Conservation (phyloP, 2,888 invertebrate genomes). For the Chaetogeoica ovagalla region DNA sequence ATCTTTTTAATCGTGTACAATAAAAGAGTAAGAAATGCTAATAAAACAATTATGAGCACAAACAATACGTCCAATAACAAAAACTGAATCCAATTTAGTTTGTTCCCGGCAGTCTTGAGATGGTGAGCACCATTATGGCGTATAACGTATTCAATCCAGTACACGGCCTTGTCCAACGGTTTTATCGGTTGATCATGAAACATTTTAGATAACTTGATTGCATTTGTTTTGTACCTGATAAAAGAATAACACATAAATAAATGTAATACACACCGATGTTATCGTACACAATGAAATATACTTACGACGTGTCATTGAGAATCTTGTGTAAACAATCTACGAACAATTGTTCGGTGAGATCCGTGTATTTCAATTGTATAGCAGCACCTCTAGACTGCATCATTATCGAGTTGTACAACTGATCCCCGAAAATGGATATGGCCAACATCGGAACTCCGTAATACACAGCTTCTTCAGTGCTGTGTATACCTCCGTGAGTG, state of each 20-base stretch:
- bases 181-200: constrained; percentile 29
- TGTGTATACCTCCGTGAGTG: constrained; percentile 31
- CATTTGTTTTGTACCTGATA: constrained; percentile 31
- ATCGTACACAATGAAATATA: background rate
- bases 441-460: constrained; percentile 39
- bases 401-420: constrained; percentile 30
- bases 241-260: background rate
- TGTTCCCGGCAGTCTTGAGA: constrained; percentile 24
- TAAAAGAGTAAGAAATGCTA: background rate
- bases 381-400: constrained; percentile 36
- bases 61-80: constrained; percentile 6
- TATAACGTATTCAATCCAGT: constrained; percentile 40
- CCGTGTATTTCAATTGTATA: constrained; percentile 13
- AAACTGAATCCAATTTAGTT: constrained; percentile 41
- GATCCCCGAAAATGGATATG: constrained; percentile 43
- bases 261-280: too few species aligned
- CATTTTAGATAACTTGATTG: constrained; percentile 20
- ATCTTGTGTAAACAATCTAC: background rate
- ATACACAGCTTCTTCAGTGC: constrained; percentile 30
- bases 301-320: constrained; percentile 23
- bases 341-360: constrained; percentile 26
- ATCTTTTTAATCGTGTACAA: background rate
- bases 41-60: background rate
- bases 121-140: constrained; percentile 43
- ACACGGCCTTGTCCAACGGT: constrained; percentile 23